Conservation (phyloP, 2,888 invertebrate species). For the Villa cingulata region DNA sequence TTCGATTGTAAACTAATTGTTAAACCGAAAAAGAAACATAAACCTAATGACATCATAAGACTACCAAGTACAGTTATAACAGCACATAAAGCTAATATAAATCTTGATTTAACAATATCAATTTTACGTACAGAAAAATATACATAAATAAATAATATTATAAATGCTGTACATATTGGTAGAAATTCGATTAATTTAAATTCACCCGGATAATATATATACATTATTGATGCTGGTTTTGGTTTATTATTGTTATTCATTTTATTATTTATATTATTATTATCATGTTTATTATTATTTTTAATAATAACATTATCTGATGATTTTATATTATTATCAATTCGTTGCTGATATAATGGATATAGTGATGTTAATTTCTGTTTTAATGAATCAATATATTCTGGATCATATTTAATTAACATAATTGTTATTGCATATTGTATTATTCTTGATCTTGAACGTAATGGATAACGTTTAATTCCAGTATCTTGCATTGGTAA, state of each 20-base stretch:
- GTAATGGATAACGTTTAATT: slow-evolving; percentile 72
- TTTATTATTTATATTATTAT: slow-evolving; percentile 12
- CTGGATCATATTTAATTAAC: slow-evolving; percentile 61
- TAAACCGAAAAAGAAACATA: slow-evolving; percentile 76
- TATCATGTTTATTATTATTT: slow-evolving; percentile 14
- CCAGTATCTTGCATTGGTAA: slow-evolving; percentile 83
- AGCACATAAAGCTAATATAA: slow-evolving; percentile 70
- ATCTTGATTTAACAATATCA: slow-evolving; percentile 38
- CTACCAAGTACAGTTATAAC: slow-evolving; percentile 77
- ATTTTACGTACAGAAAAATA: slow-evolving; percentile 95
- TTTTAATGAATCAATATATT: slow-evolving; percentile 62
- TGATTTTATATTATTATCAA: too few relatives aligned
- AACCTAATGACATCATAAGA: slow-evolving; percentile 80
- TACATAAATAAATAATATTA: slow-evolving; percentile 78
- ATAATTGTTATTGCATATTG: slow-evolving; percentile 85
- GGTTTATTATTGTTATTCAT: slow-evolving; percentile 13
- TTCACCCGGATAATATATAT: slow-evolving; percentile 80
- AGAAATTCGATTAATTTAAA: slow-evolving; percentile 73
- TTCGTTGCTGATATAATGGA: slow-evolving; percentile 51
- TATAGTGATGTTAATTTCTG: slow-evolving; percentile 55
- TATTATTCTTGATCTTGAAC: slow-evolving; percentile 69
- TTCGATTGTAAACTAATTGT: slow-evolving; percentile 69
- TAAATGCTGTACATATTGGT: slow-evolving; percentile 71
- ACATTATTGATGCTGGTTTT: slow-evolving; percentile 34
- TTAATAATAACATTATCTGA: slow-evolving; percentile 12